These are phyloP conservation scores for Priocnemis perturbator DNA, from an alignment of 2,888 invertebrate species.

Conservation along the genomic window DNA sequence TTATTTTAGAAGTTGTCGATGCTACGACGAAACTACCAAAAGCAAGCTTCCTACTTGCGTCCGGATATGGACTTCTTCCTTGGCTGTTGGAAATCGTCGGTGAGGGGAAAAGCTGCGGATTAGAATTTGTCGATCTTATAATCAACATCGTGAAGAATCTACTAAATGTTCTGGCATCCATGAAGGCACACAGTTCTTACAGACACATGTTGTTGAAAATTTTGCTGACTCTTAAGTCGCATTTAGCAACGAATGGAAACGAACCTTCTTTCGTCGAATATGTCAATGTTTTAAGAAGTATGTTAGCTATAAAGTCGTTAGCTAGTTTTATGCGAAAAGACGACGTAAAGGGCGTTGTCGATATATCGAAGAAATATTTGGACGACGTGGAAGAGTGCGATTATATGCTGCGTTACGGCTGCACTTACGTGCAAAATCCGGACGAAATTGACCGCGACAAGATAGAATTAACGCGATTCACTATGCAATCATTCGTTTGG, in stretches of 20 bases:
- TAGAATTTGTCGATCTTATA: conserved; percentile 50
- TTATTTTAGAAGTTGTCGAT: conserved; percentile 82
- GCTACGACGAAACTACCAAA: conserved; percentile 81
- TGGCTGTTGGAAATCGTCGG: conserved; percentile 79
- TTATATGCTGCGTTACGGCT: conserved; percentile 69
- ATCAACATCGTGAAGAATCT: conserved; percentile 62
- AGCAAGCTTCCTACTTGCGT: conserved; percentile 81
- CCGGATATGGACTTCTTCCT: conserved; percentile 82
- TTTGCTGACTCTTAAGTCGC: conserved; percentile 43
- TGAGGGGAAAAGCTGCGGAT: conserved; percentile 48
- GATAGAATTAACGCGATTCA: conserved; percentile 15
- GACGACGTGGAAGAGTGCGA: conserved; percentile 66
- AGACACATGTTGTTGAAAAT: conserved; percentile 54
- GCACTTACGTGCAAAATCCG: conserved; percentile 50
- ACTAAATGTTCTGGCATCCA: conserved; percentile 41
- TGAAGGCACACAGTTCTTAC: conserved; percentile 43
- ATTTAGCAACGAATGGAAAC: conserved; percentile 48
- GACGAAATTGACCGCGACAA: conserved; percentile 12
- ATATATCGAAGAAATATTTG: conserved; percentile 43
- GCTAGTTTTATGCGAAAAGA: conserved; percentile 53
- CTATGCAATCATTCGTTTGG: conserved; percentile 34
- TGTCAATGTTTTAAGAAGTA: conserved; percentile 46
- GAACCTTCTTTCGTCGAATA: conserved; percentile 44
- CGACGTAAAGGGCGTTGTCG: conserved; percentile 57
- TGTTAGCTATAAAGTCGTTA: conserved; percentile 54